phyloP scores from a whole-genome alignment of 2,113 vertebrate species.

The Zootoca vivipara region DNA sequence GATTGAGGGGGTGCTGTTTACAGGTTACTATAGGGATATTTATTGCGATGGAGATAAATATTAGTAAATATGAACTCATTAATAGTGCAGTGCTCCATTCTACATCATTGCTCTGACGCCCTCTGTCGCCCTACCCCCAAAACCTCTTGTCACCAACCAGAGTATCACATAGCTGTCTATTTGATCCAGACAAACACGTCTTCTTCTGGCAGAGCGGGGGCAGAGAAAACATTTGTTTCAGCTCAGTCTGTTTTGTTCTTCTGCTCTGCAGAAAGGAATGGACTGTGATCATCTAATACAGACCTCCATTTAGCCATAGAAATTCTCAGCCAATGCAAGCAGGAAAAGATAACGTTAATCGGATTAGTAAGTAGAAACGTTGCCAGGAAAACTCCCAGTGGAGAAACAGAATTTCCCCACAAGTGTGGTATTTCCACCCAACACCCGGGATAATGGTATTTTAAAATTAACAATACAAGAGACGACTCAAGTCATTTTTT shows the following conservation, averaged over 20 bases:
- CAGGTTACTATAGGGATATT: background rate
- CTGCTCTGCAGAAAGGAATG: background rate
- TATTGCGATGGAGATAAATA: background rate
- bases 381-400: background rate
- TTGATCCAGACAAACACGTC: no score
- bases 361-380: conserved; percentile 43
- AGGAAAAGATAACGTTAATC: conserved; percentile 54
- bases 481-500: background rate
- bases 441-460: background rate
- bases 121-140: background rate
- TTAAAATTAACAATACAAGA: background rate
- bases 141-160: background rate
- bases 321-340: background rate
- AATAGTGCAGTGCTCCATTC: background rate
- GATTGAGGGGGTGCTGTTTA: background rate
- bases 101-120: background rate
- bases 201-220: background rate
- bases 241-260: background rate
- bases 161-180: background rate
- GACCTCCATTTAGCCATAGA: conserved; percentile 3
- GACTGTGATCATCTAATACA: background rate
- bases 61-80: background rate
- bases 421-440: background rate
- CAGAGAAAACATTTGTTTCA: background rate
- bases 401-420: background rate